These are phyloP conservation scores for Apamea monoglypha DNA, from an alignment of 2,888 invertebrate species.

Conservation along the genomic window DNA sequence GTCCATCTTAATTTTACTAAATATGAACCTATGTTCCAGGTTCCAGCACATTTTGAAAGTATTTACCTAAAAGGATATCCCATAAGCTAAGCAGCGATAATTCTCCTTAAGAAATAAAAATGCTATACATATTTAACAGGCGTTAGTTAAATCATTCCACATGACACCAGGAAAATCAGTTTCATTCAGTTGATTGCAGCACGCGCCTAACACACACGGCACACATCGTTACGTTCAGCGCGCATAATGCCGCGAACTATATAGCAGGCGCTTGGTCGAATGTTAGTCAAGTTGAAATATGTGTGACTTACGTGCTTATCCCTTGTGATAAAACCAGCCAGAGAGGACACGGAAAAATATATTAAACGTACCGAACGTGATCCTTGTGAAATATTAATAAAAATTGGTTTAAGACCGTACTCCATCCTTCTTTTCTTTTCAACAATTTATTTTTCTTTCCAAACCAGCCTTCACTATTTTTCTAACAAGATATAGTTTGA, in stretches of 20 bases:
- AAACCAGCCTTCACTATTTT: background rate
- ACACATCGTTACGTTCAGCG: constrained; percentile 55
- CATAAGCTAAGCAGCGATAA: background rate
- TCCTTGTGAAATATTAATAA: constrained; percentile 40
- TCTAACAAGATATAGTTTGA: background rate
- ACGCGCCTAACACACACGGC: constrained; percentile 47
- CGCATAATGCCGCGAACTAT: constrained; percentile 55
- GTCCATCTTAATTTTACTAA: too few relatives aligned
- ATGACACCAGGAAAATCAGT: constrained; percentile 3
- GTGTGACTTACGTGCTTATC: constrained; percentile 53
- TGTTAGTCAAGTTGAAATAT: constrained; percentile 55
- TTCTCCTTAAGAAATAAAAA: background rate
- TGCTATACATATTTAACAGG: background rate
- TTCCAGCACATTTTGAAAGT: background rate
- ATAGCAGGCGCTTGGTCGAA: constrained; percentile 59
- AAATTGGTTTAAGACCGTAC: constrained; percentile 25
- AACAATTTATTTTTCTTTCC: background rate
- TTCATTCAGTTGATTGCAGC: constrained; percentile 34
- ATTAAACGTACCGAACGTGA: constrained; percentile 21
- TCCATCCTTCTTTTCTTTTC: constrained; percentile 5
- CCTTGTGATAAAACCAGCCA: constrained; percentile 38
- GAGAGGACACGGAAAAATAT: constrained; percentile 35
- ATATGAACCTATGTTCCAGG: background rate
- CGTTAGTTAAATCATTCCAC: background rate
- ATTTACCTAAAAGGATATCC: background rate